Conservation (phyloP, 2,888 invertebrate species). For the Zaprionus obscuricornis region DNA sequence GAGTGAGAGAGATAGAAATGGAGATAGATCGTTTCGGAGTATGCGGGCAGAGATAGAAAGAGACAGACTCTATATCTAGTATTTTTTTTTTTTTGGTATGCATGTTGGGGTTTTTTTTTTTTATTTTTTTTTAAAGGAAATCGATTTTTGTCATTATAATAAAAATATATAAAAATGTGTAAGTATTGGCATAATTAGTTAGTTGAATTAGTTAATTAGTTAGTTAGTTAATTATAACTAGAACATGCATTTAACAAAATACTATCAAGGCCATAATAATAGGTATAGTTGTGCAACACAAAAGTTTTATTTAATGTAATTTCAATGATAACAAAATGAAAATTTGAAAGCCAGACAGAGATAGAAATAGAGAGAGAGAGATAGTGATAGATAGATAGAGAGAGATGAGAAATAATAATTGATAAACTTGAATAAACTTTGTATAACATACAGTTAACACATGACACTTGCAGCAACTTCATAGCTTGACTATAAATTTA, state of each 20-base stretch:
- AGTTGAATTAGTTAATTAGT: too few species aligned
- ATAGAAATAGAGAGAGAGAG: constrained; percentile 18
- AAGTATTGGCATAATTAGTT: too few species aligned
- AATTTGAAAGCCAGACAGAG: constrained; percentile 10
- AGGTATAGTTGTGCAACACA: constrained; percentile 43
- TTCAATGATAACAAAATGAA: constrained; percentile 17
- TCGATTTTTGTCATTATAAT: constrained; percentile 75
- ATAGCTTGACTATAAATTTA: constrained; percentile 82
- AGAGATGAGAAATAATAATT: constrained; percentile 27
- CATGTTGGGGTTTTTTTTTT: too few species aligned
- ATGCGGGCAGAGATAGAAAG: too few species aligned
- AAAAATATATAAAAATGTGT: constrained; percentile 14
- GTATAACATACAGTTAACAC: constrained; percentile 46
- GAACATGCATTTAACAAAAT: constrained; percentile 7
- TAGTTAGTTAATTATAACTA: constrained; percentile 7
- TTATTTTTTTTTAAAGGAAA: constrained; percentile 72
- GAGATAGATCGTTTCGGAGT: too few species aligned
- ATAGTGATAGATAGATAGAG: constrained; percentile 17
- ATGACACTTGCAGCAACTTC: constrained; percentile 83
- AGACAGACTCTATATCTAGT: constrained; percentile 32
- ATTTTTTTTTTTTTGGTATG: constrained; percentile 47
- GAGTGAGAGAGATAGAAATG: constrained; percentile 13
- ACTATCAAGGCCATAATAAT: constrained; percentile 37
- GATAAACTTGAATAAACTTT: constrained; percentile 34
- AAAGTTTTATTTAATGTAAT: constrained; percentile 27